phyloP scores from a whole-genome alignment of 2,888 invertebrate species.

The Aphidoletes aphidimyza region DNA sequence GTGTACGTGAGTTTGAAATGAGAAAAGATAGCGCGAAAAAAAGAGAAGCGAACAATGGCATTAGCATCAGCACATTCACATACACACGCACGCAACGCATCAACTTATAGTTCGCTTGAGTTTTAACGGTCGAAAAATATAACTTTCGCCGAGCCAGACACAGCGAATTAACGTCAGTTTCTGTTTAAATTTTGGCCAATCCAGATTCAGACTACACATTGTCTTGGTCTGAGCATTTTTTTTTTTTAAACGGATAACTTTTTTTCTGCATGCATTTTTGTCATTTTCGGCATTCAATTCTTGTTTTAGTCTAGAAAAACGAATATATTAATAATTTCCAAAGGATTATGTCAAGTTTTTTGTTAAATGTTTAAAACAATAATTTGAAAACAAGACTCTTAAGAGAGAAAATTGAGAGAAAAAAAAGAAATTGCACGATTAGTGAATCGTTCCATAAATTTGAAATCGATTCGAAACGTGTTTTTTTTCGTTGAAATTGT shows the following conservation, averaged over 20 bases:
- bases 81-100: too few relatives aligned
- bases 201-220: neutral
- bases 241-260: conserved; percentile 18
- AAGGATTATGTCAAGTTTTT: neutral
- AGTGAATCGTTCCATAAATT: conserved; percentile 43
- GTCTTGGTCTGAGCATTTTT: neutral
- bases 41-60: conserved; percentile 31
- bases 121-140: conserved; percentile 52
- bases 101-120: neutral
- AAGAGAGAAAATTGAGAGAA: neutral
- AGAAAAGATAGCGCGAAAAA: neutral
- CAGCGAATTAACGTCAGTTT: conserved; percentile 50
- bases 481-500: conserved; percentile 29
- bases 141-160: conserved; percentile 48
- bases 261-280: too few relatives aligned
- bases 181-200: conserved; percentile 31
- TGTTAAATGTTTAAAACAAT: neutral
- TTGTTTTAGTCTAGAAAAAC: neutral
- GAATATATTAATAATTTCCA: neutral
- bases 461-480: conserved; percentile 45
- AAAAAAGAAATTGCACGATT: conserved; percentile 43
- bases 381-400: neutral
- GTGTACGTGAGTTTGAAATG: neutral
- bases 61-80: conserved; percentile 32
- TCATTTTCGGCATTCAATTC: neutral